Evolutionary conservation across 2,888 invertebrate species (phyloP), one percentile per base, ranked within the genome.

Genomic region (Trisateles emortualis): DNA sequence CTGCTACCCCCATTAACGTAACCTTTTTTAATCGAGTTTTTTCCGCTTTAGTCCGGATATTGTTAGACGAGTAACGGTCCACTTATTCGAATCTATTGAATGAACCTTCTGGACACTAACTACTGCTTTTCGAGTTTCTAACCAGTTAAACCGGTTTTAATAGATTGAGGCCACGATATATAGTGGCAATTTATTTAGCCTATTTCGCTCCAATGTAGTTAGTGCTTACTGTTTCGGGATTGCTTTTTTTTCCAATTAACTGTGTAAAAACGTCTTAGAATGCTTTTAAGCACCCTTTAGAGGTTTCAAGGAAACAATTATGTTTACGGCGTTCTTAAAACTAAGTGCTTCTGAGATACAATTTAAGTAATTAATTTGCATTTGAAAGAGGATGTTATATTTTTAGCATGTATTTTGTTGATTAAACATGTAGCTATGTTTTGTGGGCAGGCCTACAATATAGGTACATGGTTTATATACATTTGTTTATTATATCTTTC

Each of bases 1-100:
- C 85, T 59, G 77, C 71, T 67, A 66, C 70, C 67, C 72, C 87
- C 84, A 87, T 90, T 88, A 90, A 85, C 80, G 83, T 80, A 84
- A 82, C 86, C 85, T 84, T 85, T 80, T 87, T 88, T 88, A 88
- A 88, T 87, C 84, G 76, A 72, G 86, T 87, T 87, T 73, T 88
- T 87, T 81, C 83, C 82, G 81, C 77, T 76, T 78, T 72, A 78
- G 67, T 72, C 85, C 87, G 87, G 89, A 89, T 90, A 90, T 89
- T 87, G 83, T 77, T 77, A 77, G 79, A 79, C 81, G 79, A 87
- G 81, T 86, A 84, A 88, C 86, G 86, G 81, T 68, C 86, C 84
- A 87, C 87, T 89, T 88, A 87, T 69, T 61, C 79, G 81, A 81
- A 87, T 88, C 84, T 88, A 88, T 87, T 79, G 87, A 84, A 87